Evolutionary conservation across 2,888 invertebrate species (phyloP).

Genomic region (Pseudeuparius sepicola): DNA sequence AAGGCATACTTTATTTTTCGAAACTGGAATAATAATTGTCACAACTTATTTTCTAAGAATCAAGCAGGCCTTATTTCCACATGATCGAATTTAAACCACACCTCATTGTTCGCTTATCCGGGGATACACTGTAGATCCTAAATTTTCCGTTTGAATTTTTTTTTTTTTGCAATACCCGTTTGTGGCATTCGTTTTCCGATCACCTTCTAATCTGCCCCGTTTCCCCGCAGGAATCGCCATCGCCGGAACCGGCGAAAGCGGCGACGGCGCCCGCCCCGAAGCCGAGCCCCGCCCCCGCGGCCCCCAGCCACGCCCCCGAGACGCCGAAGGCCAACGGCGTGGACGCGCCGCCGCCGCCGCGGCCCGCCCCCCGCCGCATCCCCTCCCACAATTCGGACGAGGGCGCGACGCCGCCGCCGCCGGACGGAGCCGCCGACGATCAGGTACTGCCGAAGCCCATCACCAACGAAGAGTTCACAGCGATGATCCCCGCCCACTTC

Average conservation of each 20-base stretch:
- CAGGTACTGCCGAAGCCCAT: conserved; percentile 65
- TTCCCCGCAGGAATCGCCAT: no score
- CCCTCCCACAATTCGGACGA: conserved; percentile 26
- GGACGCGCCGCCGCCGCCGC: conserved; percentile 33
- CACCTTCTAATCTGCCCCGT: no score
- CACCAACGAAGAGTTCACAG: conserved; percentile 90
- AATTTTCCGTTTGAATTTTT: no score
- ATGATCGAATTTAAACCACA: no score
- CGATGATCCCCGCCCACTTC: conserved; percentile 90
- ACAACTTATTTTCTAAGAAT: no score
- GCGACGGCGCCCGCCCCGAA: conserved; percentile 19
- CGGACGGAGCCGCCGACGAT: conserved; percentile 43
- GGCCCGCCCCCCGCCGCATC: conserved; percentile 33
- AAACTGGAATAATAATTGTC: no score
- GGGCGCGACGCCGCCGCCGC: conserved; percentile 42
- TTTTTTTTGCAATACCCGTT: no score
- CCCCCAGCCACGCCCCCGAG: conserved; percentile 24
- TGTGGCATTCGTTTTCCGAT: no score
- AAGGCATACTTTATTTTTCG: no score
- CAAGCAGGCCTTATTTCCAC: no score
- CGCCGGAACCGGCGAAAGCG: conserved; percentile 25
- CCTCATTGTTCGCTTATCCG: no score
- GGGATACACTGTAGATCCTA: no score
- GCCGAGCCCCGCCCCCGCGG: conserved; percentile 28
- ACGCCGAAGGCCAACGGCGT: conserved; percentile 35